Evolutionary conservation across 1,140 invertebrate species (phyloP).

Genomic region (Agraylea sexmaculata): DNA sequence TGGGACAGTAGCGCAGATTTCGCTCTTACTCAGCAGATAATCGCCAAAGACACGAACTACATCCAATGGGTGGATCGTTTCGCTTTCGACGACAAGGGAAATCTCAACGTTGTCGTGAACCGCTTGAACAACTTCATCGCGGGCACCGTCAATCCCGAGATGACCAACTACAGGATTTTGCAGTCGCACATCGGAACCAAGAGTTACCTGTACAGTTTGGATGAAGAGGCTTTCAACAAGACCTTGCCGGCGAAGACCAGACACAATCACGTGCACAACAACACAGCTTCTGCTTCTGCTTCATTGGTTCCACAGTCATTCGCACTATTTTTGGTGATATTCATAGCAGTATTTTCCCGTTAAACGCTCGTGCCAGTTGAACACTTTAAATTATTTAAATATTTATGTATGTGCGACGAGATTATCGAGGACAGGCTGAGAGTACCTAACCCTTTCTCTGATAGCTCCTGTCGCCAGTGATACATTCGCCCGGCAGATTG

Average conservation of each 20-base stretch:
- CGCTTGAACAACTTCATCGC: conserved; percentile 49
- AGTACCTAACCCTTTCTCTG: too few species aligned
- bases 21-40: conserved; percentile 42
- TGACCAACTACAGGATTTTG: conserved; percentile 50
- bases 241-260: not conserved
- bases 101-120: conserved; percentile 53
- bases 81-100: conserved; percentile 50
- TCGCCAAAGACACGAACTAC: conserved; percentile 48
- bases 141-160: conserved; percentile 36
- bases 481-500: too few species aligned
- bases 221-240: conserved; percentile 24
- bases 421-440: too few species aligned
- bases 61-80: conserved; percentile 65
- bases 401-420: too few species aligned
- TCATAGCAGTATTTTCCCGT: too few species aligned
- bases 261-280: too few species aligned
- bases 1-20: conserved; percentile 46
- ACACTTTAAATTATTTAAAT: too few species aligned
- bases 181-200: conserved; percentile 41
- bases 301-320: too few species aligned
- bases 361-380: too few species aligned
- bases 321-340: too few species aligned
- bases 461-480: too few species aligned
- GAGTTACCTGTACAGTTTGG: conserved; percentile 47
- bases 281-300: too few species aligned